Evolutionary conservation across 2,888 invertebrate genomes (phyloP).

Genomic region (Cybosia mesomella): DNA sequence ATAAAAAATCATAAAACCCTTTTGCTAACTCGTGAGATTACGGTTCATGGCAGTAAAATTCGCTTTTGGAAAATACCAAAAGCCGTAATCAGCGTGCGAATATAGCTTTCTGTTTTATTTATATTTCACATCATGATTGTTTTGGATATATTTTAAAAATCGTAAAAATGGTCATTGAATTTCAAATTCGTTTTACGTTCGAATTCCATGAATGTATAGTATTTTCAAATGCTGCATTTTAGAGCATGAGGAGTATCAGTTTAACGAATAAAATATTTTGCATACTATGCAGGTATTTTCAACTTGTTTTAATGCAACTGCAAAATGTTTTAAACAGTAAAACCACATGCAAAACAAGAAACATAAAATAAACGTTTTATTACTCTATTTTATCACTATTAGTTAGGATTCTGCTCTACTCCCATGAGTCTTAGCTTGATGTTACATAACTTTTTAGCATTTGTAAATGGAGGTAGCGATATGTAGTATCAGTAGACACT

Average conservation of each 20-base stretch:
- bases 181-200: neutral
- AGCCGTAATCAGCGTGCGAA: constrained; percentile 43
- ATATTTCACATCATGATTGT: constrained; percentile 22
- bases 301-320: too few relatives aligned
- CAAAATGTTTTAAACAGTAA: too few relatives aligned
- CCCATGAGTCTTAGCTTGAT: too few relatives aligned
- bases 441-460: too few relatives aligned
- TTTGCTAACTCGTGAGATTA: constrained; percentile 48
- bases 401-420: too few relatives aligned
- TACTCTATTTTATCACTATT: too few relatives aligned
- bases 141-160: constrained; percentile 17
- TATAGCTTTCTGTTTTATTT: constrained; percentile 36
- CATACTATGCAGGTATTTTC: neutral
- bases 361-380: too few relatives aligned
- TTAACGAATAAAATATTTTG: neutral
- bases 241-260: neutral
- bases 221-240: neutral
- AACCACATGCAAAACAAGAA: too few relatives aligned
- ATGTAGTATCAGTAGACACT: too few relatives aligned
- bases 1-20: constrained; percentile 56
- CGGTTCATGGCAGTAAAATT: constrained; percentile 42
- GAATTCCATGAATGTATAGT: neutral
- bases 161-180: constrained; percentile 9
- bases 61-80: constrained; percentile 35
- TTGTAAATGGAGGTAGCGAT: too few relatives aligned